phyloP scores from a whole-genome alignment of 2,797 vertebrate genomes.

The Otus scops region DNA sequence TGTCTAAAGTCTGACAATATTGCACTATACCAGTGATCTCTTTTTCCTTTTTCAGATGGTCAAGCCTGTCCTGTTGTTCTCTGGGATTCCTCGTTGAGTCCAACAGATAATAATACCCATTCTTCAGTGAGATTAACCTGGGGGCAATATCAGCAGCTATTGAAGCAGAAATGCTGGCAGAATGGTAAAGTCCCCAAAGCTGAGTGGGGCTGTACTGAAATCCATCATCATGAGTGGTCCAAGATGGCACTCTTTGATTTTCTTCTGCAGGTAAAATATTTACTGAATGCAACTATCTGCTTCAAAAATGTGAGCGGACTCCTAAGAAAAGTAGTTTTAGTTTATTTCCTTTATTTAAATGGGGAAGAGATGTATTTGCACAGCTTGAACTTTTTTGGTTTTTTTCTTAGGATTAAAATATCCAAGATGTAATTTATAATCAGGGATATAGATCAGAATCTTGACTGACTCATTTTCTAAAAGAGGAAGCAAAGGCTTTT shows the following conservation, averaged over 20 bases:
- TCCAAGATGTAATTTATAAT: not conserved
- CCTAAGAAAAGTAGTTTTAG: not conserved
- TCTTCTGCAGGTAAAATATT: conserved; percentile 86
- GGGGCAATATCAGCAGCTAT: conserved; percentile 85
- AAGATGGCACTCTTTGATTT: conserved; percentile 95
- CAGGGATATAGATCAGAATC: not conserved
- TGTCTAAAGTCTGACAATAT: not conserved
- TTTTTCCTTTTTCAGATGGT: conserved; percentile 74
- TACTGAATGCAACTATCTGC: not conserved
- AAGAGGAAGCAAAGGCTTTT: not conserved
- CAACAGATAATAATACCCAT: conserved; percentile 76
- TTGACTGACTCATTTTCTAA: not conserved
- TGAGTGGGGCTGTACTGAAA: conserved; percentile 83
- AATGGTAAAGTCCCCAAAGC: conserved; percentile 83
- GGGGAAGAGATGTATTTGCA: not conserved
- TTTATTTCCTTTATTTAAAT: not conserved
- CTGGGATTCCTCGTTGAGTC: conserved; percentile 86
- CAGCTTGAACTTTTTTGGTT: not conserved
- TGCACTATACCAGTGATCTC: not conserved
- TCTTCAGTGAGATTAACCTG: conserved; percentile 85
- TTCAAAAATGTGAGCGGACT: not conserved
- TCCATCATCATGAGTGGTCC: conserved; percentile 94
- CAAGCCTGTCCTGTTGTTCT: conserved; percentile 84
- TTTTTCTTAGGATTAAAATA: not conserved
- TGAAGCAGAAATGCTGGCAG: conserved; percentile 90